Conservation (phyloP, 2,888 invertebrate genomes). For the Himalopsyche kuldschensis region DNA sequence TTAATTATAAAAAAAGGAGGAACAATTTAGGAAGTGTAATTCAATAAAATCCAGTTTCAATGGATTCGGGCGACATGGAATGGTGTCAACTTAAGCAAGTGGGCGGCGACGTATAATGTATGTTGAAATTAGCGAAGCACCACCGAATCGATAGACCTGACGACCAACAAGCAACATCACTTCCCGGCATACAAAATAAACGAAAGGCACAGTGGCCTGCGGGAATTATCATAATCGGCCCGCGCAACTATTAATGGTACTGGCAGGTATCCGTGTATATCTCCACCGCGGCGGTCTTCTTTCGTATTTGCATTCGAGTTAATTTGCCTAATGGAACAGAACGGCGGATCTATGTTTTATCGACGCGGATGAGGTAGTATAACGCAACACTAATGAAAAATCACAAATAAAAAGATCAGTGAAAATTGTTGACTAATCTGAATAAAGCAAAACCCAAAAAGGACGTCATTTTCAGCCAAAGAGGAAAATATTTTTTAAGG, state of each 20-base stretch:
- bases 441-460: no score
- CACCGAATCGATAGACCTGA: neutral
- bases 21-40: no score
- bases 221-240: constrained; percentile 37
- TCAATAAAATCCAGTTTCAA: no score
- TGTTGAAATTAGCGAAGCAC: neutral
- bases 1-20: no score
- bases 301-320: constrained; percentile 33
- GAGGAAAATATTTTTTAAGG: no score
- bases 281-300: constrained; percentile 15
- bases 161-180: neutral
- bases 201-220: constrained; percentile 4
- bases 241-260: constrained; percentile 9
- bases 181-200: neutral
- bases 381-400: neutral
- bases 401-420: neutral
- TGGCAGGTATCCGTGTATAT: neutral
- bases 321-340: constrained; percentile 37
- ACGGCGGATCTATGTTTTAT: constrained; percentile 1
- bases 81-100: no score
- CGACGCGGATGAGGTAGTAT: neutral
- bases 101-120: neutral
- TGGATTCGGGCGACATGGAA: no score
- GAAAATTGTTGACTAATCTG: no score
- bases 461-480: no score